A percentile compares a stretch with the other conserved stretches of the same genome.
Evolutionary conservation across 1,140 invertebrate genomes (phyloP).

Genomic region (Helicoverpa armigera): DNA sequence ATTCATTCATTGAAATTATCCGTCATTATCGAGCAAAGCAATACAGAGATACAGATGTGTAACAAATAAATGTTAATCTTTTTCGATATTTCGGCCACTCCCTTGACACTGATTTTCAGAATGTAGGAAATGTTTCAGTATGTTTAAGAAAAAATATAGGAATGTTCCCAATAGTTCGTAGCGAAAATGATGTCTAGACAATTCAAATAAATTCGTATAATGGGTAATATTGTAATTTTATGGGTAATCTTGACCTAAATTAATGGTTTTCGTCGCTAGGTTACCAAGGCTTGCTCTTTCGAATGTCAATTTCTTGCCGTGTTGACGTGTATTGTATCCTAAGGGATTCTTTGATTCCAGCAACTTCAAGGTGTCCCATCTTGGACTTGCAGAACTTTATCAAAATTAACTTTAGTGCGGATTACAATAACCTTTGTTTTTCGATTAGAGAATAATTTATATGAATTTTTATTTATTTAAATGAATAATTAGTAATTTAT

Average conservation of each 20-base stretch:
- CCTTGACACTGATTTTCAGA: slow-evolving; percentile 41
- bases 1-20: neutral
- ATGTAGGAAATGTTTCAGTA: slow-evolving; percentile 29
- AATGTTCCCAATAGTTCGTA: neutral
- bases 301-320: no score
- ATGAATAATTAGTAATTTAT: no score
- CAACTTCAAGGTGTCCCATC: no score
- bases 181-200: neutral
- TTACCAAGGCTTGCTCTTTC: no score
- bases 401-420: no score
- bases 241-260: neutral
- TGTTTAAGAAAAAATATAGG: neutral
- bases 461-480: no score
- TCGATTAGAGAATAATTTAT: no score
- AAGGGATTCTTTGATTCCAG: no score
- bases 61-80: neutral
- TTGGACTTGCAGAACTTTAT: no score
- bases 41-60: neutral
- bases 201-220: slow-evolving; percentile 1
- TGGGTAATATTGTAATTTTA: neutral
- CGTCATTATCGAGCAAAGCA: neutral
- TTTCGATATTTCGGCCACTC: slow-evolving; percentile 5
- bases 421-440: no score
- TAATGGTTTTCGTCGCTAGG: neutral
- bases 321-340: no score